These are phyloP conservation scores for Stichopus chloronotus DNA, from an alignment of 35 echinoderm and acorn worm genomes.

Conservation along the genomic window DNA sequence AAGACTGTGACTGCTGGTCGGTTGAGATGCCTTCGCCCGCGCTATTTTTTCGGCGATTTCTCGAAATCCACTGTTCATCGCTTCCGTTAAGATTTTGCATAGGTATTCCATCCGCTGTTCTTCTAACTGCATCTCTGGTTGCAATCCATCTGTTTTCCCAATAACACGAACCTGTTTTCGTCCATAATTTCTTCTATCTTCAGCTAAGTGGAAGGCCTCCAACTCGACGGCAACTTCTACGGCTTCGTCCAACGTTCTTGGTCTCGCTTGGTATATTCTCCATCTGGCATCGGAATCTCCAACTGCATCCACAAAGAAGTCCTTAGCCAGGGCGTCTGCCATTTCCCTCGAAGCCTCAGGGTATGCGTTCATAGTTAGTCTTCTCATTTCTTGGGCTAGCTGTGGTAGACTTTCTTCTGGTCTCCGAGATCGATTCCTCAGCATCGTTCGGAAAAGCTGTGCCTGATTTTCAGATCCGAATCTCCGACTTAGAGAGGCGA, in stretches of 20 bases:
- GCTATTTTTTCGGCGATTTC: too few relatives aligned
- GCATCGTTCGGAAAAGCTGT: background rate
- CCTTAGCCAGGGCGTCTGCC: background rate
- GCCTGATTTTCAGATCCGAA: constrained; percentile 26
- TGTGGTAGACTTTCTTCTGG: background rate
- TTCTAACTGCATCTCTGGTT: too few relatives aligned
- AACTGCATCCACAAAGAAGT: constrained; percentile 7
- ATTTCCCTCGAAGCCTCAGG: background rate
- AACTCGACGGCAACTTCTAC: constrained; percentile 9
- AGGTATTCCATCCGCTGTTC: too few relatives aligned
- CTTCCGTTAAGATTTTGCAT: too few relatives aligned
- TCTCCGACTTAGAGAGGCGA: background rate
- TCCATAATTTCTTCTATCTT: background rate
- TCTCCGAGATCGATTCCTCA: background rate
- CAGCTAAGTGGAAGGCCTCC: constrained; percentile 2
- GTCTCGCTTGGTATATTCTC: constrained; percentile 31
- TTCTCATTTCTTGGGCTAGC: background rate
- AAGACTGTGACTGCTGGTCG: too few relatives aligned
- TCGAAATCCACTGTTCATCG: too few relatives aligned
- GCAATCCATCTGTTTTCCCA: too few relatives aligned
- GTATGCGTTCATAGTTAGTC: background rate
- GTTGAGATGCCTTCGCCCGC: too few relatives aligned
- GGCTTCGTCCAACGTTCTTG: background rate
- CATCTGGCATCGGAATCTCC: background rate
- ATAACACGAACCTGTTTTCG: too few relatives aligned